Evolutionary conservation across 2,797 vertebrate species (phyloP), one percentile per base, ranked within the genome.

Genomic region (Sebastes taczanowskii): DNA sequence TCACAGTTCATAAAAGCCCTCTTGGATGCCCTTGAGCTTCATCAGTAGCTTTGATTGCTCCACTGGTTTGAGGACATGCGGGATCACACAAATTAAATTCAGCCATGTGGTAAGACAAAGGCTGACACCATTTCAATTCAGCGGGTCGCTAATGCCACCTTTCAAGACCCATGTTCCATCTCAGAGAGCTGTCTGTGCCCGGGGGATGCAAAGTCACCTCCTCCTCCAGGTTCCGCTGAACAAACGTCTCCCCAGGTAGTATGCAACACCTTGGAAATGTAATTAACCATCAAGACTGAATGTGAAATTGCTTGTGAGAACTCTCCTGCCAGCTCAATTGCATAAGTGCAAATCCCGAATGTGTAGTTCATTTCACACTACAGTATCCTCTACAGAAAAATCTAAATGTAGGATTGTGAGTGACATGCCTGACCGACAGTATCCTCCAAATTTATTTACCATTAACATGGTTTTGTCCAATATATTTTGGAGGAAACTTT

Each of bases 21-120:
- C 65, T 46, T 38, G 30, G 76, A 76, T 81, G 91, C 87, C 92
- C 89, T 93, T 93, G 90, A 91, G 90, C 80, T 82, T 84, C 80
- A 87, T 88, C 90, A 80, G 78, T 82, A 60, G 46, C 56, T 92
- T 83, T 89, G 84, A 92, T 88, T 84, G 91, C 91, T 93, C 80
- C 85, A 65, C 82, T 87, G 91, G 85, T 81, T 83, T 65, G 77
- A 82, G 85, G 84, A 92, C 88, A 70, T 55, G 62, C 42, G 11
- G 77, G 87, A 89, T 92, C 88, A 78, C 86, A 77, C 86, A 91
- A 85, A 94, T 92, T 86, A 91, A 93, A 92, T 88, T 72, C 90
- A 91, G 82, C 88, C 90, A 91, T 88, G 93, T 93, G 93, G 65
- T 84, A 86, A 92, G 83, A 91, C 91, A 93, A 92, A 92, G 73